These are phyloP conservation scores for Halesus radiatus DNA, from an alignment of 1,140 invertebrate species.

Conservation along the genomic window DNA sequence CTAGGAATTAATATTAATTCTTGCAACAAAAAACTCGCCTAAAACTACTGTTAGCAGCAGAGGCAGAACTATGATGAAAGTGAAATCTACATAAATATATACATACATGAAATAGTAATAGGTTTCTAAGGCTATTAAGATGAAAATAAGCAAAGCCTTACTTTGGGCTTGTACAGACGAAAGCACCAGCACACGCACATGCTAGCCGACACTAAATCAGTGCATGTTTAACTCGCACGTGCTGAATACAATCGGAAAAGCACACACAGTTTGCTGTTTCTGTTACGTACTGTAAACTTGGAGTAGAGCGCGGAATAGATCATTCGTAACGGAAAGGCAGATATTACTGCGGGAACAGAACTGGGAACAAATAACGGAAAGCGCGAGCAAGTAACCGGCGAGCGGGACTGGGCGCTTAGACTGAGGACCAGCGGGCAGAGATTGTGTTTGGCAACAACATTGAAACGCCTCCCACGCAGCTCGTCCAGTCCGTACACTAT, in stretches of 20 bases:
- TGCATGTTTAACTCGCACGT: conserved; percentile 30
- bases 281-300: conserved; percentile 54
- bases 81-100: conserved; percentile 21
- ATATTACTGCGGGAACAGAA: background rate
- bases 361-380: conserved; percentile 1
- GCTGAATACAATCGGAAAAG: conserved; percentile 48
- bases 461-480: background rate
- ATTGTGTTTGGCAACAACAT: conserved; percentile 39
- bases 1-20: too few species aligned
- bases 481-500: background rate
- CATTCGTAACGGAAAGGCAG: conserved; percentile 41
- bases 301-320: conserved; percentile 55
- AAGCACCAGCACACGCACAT: conserved; percentile 57
- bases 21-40: too few species aligned
- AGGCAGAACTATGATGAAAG: background rate
- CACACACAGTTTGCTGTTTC: conserved; percentile 7
- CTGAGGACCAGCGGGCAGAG: background rate
- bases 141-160: conserved; percentile 45
- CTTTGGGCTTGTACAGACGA: conserved; percentile 52
- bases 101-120: background rate
- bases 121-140: conserved; percentile 11
- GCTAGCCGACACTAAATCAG: conserved; percentile 48
- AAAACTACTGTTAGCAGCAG: background rate
- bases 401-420: background rate
- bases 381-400: conserved; percentile 8